Evolutionary conservation across 2,888 invertebrate species (phyloP).

Genomic region (Drosophila picticornis): DNA sequence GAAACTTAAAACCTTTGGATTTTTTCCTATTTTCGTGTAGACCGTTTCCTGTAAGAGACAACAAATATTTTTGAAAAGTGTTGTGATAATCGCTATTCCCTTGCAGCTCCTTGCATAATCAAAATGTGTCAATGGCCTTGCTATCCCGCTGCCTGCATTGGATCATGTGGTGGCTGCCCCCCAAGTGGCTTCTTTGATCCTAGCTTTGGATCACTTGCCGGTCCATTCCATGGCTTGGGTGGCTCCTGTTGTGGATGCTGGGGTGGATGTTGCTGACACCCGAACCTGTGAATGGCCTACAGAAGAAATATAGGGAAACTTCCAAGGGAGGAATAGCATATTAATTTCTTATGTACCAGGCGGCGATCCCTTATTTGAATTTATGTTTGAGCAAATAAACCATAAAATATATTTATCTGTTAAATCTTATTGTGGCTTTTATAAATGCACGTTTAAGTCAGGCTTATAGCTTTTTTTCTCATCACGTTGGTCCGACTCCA

Average conservation of each 20-base stretch:
- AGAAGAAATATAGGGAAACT: constrained; percentile 48
- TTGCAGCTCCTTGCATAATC: constrained; percentile 28
- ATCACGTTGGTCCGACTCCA: too few species aligned
- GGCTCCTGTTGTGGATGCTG: constrained; percentile 52
- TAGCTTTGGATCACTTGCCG: constrained; percentile 44
- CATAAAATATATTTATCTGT: background rate
- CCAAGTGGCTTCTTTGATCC: constrained; percentile 68
- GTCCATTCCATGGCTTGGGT: constrained; percentile 48
- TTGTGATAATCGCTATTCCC: background rate
- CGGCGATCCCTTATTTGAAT: background rate
- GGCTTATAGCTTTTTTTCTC: background rate
- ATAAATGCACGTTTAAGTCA: background rate
- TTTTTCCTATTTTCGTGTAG: constrained; percentile 41
- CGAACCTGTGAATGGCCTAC: constrained; percentile 21
- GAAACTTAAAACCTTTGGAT: constrained; percentile 5
- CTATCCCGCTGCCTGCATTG: constrained; percentile 56
- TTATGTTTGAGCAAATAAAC: constrained; percentile 19
- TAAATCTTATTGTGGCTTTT: background rate
- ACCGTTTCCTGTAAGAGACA: constrained; percentile 19
- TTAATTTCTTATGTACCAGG: constrained; percentile 23
- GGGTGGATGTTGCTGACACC: constrained; percentile 46
- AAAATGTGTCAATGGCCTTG: constrained; percentile 57
- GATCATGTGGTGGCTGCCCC: constrained; percentile 53
- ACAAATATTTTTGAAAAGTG: background rate
- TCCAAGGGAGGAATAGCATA: background rate